Conservation (phyloP, 2,888 invertebrate species). For the Spilarctia lutea region DNA sequence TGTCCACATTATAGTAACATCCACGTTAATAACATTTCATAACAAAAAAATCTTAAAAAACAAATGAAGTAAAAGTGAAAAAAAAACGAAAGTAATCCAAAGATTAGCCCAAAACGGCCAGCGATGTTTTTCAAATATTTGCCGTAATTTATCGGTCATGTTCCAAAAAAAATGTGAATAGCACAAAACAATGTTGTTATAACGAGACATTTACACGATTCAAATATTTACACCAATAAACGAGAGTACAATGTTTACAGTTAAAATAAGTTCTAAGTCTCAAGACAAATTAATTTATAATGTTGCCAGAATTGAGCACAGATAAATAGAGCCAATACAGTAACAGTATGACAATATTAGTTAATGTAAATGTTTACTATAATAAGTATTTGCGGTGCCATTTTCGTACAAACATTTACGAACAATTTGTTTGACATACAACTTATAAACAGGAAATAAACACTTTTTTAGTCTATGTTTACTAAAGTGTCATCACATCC, state of each 20-base stretch:
- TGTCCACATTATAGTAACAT: too few relatives aligned
- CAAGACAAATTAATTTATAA: conserved; percentile 78
- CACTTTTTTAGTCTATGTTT: conserved; percentile 8
- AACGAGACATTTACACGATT: conserved; percentile 56
- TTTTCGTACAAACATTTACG: conserved; percentile 35
- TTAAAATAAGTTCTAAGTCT: conserved; percentile 80
- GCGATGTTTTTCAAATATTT: neutral
- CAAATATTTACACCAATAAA: conserved; percentile 79
- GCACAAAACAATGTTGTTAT: conserved; percentile 34
- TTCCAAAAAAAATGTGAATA: conserved; percentile 4
- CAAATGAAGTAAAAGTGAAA: too few relatives aligned
- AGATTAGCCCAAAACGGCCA: neutral
- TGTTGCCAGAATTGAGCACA: conserved; percentile 67
- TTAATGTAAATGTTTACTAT: conserved; percentile 56
- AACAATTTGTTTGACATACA: conserved; percentile 33
- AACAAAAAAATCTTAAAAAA: too few relatives aligned
- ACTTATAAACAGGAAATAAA: conserved; percentile 26
- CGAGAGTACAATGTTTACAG: conserved; percentile 69
- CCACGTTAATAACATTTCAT: too few relatives aligned
- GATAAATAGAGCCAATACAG: conserved; percentile 70
- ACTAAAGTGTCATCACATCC: neutral
- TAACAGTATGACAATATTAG: conserved; percentile 55
- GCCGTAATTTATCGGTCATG: neutral
- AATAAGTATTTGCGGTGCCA: conserved; percentile 48
- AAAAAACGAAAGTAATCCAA: neutral